These are phyloP conservation scores for Alaudala cheleensis DNA, from an alignment of 2,113 vertebrate species.

Conservation along the genomic window DNA sequence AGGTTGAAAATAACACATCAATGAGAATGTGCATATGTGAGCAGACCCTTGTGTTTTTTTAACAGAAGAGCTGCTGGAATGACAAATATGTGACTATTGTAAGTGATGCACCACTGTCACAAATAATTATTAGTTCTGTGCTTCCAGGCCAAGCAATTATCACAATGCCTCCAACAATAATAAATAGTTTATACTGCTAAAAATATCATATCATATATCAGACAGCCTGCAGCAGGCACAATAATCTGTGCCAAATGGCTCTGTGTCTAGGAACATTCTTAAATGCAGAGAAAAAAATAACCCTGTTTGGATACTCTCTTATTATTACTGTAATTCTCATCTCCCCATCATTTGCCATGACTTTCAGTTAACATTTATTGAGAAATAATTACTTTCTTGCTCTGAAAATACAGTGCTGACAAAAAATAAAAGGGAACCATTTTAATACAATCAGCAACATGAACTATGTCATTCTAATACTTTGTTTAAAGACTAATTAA, in stretches of 20 bases:
- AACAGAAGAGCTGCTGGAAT: background rate
- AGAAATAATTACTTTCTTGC: background rate
- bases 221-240: background rate
- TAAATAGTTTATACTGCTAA: background rate
- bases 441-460: background rate
- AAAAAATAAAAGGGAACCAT: background rate
- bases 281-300: background rate
- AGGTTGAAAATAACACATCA: background rate
- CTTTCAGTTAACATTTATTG: background rate
- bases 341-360: background rate
- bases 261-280: background rate
- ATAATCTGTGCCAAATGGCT: background rate
- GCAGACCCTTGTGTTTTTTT: background rate
- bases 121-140: background rate
- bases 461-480: background rate
- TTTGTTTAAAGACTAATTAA: slow-evolving; percentile 6
- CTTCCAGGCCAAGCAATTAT: background rate
- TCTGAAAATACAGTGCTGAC: background rate
- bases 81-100: background rate
- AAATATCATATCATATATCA: background rate
- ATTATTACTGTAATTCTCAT: background rate
- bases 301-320: background rate
- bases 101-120: background rate
- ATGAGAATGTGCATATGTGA: background rate
- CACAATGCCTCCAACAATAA: background rate